These are phyloP conservation scores for Alexandromys oeconomus DNA, from an alignment of 2,797 vertebrate species.

Conservation along the genomic window DNA sequence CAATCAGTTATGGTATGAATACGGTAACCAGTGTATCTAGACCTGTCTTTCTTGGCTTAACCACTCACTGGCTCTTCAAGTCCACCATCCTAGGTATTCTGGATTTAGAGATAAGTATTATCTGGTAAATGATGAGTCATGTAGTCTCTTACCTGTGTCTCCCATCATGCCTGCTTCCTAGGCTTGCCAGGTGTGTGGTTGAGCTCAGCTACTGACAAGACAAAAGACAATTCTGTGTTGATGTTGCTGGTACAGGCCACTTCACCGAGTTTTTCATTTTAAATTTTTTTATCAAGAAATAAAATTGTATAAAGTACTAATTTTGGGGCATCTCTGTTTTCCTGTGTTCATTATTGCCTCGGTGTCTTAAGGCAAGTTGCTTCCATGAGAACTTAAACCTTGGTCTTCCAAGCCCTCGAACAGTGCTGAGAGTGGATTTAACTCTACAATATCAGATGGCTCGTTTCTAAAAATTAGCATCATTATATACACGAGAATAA, in stretches of 20 bases:
- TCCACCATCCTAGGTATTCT: neutral
- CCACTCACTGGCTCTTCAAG: neutral
- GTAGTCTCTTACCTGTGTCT: neutral
- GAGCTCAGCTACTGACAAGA: neutral
- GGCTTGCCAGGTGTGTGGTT: neutral
- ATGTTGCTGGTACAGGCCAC: neutral
- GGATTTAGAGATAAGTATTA: slow-evolving; percentile 16
- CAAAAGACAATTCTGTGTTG: neutral
- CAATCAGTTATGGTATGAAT: neutral
- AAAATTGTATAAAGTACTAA: neutral
- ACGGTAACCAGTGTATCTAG: neutral
- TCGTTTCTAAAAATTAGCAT: neutral
- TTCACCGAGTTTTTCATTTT: neutral
- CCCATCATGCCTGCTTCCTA: neutral
- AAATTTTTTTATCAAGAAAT: neutral
- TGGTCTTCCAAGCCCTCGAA: neutral
- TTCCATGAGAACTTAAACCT: neutral
- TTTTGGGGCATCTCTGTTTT: neutral
- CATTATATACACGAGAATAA: neutral
- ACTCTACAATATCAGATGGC: neutral
- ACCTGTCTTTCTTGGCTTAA: neutral
- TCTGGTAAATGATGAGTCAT: neutral
- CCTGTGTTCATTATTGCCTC: neutral
- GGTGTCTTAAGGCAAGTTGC: neutral
- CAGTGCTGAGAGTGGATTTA: neutral